These are phyloP conservation scores for Rhinogobius similis DNA, from an alignment of 2,113 vertebrate species.

Conservation along the genomic window DNA sequence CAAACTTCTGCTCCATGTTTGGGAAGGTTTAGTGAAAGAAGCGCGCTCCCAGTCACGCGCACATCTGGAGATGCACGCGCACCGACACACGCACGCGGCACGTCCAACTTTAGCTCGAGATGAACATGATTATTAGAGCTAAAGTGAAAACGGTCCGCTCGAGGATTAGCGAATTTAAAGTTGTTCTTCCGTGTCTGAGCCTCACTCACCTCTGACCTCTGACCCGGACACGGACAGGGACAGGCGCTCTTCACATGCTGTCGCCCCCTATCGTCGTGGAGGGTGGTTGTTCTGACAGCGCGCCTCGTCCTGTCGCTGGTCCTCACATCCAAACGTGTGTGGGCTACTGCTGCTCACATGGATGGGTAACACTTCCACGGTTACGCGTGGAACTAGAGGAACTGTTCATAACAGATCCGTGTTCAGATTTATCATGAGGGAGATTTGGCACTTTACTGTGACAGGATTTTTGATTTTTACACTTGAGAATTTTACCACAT, in stretches of 20 bases:
- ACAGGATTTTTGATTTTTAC: no score
- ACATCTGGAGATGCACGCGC: no score
- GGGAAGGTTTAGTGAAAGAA: neutral
- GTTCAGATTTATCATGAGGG: no score
- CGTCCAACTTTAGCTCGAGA: neutral
- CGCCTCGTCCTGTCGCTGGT: no score
- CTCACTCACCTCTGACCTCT: neutral
- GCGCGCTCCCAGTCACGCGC: fast-evolving
- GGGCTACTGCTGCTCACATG: no score
- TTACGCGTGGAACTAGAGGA: no score
- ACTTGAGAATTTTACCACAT: no score
- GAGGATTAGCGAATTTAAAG: neutral
- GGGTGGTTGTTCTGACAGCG: neutral
- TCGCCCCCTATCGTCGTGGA: neutral
- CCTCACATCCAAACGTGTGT: no score
- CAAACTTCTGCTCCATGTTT: conserved; percentile 56
- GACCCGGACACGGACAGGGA: neutral
- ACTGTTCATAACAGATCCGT: no score
- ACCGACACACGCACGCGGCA: no score
- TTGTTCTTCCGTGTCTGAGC: neutral
- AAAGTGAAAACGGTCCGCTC: neutral
- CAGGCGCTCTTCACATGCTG: neutral
- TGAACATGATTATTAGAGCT: neutral
- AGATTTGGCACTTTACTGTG: no score
- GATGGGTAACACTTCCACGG: no score